phyloP scores from a whole-genome alignment of 2,113 vertebrate genomes.

The Oreotrochilus melanogaster region DNA sequence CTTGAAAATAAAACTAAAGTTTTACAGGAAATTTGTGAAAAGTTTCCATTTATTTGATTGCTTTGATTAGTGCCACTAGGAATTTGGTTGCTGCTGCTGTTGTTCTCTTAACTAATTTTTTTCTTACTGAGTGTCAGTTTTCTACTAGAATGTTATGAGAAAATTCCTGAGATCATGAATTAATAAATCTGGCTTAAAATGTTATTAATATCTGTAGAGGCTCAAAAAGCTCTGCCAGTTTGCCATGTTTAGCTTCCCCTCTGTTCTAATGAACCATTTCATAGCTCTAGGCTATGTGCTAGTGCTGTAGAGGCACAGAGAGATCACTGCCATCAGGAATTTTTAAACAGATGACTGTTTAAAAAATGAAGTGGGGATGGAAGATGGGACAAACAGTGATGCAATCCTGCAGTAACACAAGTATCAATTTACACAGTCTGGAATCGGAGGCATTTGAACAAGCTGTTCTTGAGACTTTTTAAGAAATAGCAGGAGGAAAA shows the following conservation, averaged over 20 bases:
- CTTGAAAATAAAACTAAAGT: not conserved
- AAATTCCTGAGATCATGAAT: not conserved
- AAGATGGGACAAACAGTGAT: not conserved
- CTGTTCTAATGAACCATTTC: not conserved
- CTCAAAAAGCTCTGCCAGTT: not conserved
- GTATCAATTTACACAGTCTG: not conserved
- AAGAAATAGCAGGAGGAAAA: not conserved
- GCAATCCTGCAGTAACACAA: not conserved
- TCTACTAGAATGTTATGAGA: not conserved
- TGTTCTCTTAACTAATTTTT: not conserved
- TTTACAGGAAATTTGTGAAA: not conserved
- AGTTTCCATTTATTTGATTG: not conserved
- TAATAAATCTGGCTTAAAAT: not conserved
- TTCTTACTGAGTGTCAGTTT: not conserved
- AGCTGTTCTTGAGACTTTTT: not conserved
- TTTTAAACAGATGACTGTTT: slow-evolving; percentile 23
- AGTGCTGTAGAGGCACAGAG: not conserved
- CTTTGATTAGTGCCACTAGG: not conserved
- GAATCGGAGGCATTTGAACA: not conserved
- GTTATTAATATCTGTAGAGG: not conserved
- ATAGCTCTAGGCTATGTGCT: slow-evolving; percentile 24
- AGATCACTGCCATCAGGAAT: slow-evolving; percentile 13
- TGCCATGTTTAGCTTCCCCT: not conserved
- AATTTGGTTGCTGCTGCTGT: not conserved
- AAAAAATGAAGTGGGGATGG: not conserved